Conservation (phyloP, 2,797 vertebrate genomes). For the Sebastes melanostomus region DNA sequence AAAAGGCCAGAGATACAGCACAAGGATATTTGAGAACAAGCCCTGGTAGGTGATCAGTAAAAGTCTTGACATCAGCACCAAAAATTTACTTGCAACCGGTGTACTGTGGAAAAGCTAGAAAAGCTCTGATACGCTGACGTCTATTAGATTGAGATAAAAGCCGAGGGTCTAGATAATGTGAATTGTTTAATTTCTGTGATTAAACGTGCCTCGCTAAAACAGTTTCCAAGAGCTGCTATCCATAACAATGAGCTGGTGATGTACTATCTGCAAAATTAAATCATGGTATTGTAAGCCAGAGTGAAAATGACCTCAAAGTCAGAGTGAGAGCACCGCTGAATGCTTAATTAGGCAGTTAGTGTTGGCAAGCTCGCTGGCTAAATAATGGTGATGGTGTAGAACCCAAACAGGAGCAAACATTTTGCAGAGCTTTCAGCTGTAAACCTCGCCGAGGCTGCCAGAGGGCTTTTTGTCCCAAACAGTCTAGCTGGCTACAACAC, state of each 20-base stretch:
- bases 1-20: constrained; percentile 21
- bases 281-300: constrained; percentile 62
- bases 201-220: constrained; percentile 46
- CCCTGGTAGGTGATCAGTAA: constrained; percentile 24
- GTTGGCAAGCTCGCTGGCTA: constrained; percentile 66
- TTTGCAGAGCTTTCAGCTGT: constrained; percentile 67
- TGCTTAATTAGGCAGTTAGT: constrained; percentile 72
- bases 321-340: constrained; percentile 60
- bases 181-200: constrained; percentile 56
- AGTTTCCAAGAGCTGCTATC: constrained; percentile 48
- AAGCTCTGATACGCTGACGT: constrained; percentile 23
- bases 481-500: constrained; percentile 36
- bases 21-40: not conserved
- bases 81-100: not conserved
- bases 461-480: constrained; percentile 47
- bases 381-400: constrained; percentile 70
- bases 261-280: constrained; percentile 68
- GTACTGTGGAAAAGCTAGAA: not conserved
- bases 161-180: constrained; percentile 29
- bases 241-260: constrained; percentile 66
- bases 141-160: constrained; percentile 50
- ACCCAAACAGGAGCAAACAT: constrained; percentile 70
- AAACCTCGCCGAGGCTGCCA: constrained; percentile 56
- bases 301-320: constrained; percentile 76
- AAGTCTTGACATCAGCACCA: constrained; percentile 25